Percentiles rank a stretch among this genome's conserved stretches.
Evolutionary conservation across 2,113 vertebrate genomes (phyloP).

Genomic region (Cardinalis cardinalis): DNA sequence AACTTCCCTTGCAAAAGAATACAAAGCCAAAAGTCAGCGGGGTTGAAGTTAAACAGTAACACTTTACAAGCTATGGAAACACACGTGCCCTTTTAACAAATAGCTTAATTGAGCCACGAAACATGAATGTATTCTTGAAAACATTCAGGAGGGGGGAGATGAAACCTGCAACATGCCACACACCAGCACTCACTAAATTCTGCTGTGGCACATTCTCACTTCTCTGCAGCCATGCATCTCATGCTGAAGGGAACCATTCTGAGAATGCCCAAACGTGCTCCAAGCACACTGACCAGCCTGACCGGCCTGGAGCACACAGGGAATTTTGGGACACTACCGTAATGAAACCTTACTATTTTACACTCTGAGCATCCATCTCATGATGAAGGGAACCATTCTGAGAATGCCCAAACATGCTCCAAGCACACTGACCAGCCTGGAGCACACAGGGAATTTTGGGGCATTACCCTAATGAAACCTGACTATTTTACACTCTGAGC

Average conservation of each 20-base stretch:
- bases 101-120: neutral
- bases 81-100: neutral
- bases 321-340: no score
- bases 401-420: neutral
- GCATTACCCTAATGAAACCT: no score
- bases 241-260: neutral
- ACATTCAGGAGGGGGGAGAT: rapidly evolving
- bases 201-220: neutral
- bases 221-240: neutral
- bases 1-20: neutral
- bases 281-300: neutral
- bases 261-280: neutral
- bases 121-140: neutral
- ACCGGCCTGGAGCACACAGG: neutral
- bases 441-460: no score
- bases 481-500: no score
- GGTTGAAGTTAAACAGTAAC: neutral
- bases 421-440: neutral
- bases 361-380: no score
- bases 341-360: no score
- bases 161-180: neutral
- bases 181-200: neutral
- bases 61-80: neutral
- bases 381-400: neutral
- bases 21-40: neutral